These are phyloP conservation scores for Thaumatotibia leucotreta DNA, from an alignment of 1,140 invertebrate genomes.

Conservation along the genomic window DNA sequence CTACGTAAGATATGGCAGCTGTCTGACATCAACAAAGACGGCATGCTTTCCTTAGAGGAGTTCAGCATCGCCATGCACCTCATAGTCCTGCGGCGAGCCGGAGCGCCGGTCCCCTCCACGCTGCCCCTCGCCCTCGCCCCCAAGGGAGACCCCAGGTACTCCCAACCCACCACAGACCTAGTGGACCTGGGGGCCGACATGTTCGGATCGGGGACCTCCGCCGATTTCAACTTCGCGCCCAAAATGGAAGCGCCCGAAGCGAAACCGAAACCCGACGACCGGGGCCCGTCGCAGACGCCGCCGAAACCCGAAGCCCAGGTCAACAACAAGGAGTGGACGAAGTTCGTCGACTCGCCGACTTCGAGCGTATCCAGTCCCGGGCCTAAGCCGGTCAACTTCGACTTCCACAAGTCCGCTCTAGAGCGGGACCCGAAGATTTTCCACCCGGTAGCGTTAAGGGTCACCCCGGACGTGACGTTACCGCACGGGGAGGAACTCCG, in stretches of 20 bases:
- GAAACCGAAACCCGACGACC: slow-evolving; percentile 57
- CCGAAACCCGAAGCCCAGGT: slow-evolving; percentile 64
- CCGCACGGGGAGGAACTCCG: slow-evolving; percentile 61
- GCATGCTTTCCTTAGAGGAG: slow-evolving; percentile 93
- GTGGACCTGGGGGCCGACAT: slow-evolving; percentile 65
- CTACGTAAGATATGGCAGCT: slow-evolving; percentile 97
- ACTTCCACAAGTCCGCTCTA: slow-evolving; percentile 93
- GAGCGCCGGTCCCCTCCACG: slow-evolving; percentile 86
- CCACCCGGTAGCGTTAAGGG: slow-evolving; percentile 92
- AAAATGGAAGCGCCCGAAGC: slow-evolving; percentile 49
- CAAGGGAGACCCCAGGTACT: slow-evolving; percentile 66
- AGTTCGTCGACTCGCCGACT: slow-evolving; percentile 94
- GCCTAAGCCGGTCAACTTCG: slow-evolving; percentile 95
- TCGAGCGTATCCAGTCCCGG: slow-evolving; percentile 93
- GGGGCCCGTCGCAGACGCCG: slow-evolving; percentile 69
- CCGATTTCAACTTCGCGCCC: slow-evolving; percentile 61
- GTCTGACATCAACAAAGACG: slow-evolving; percentile 96
- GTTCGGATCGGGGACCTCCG: slow-evolving; percentile 67
- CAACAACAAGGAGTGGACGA: slow-evolving; percentile 89
- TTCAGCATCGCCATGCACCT: slow-evolving; percentile 99
- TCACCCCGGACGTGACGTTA: slow-evolving; percentile 83
- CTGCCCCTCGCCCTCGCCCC: slow-evolving; percentile 88
- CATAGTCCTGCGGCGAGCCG: slow-evolving; percentile 90
- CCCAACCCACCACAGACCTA: slow-evolving; percentile 66
- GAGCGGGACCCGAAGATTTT: slow-evolving; percentile 95